Conservation (phyloP, 2,888 invertebrate species). For the Thera britannica region DNA sequence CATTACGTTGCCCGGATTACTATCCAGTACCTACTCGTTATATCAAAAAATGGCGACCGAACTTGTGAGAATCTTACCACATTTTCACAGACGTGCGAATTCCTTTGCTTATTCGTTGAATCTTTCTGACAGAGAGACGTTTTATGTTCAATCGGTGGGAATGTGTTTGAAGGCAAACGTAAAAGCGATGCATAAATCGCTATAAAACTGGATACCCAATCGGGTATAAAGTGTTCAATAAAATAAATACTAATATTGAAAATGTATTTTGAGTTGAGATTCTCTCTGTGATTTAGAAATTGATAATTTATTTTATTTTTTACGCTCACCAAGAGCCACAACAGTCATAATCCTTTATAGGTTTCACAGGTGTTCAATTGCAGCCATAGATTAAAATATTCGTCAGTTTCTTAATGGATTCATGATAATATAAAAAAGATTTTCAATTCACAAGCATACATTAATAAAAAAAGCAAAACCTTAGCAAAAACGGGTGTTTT, state of each 20-base stretch:
- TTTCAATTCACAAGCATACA: neutral
- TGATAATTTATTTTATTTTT: conserved; percentile 11
- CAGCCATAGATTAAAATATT: too few relatives aligned
- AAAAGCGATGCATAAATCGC: conserved; percentile 53
- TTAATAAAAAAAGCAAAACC: neutral
- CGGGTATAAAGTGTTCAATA: conserved; percentile 35
- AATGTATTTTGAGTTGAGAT: conserved; percentile 15
- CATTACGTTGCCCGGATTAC: conserved; percentile 53
- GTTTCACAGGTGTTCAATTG: too few relatives aligned
- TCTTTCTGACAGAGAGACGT: conserved; percentile 60
- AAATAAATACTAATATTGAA: conserved; percentile 38
- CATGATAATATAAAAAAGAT: too few relatives aligned
- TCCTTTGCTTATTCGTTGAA: conserved; percentile 57
- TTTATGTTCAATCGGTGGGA: conserved; percentile 64
- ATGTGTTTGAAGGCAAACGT: conserved; percentile 56
- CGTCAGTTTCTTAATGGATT: too few relatives aligned
- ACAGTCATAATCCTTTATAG: too few relatives aligned
- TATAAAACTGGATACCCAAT: conserved; percentile 40
- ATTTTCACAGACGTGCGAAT: conserved; percentile 58
- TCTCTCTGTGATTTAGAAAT: conserved; percentile 23
- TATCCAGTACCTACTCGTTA: conserved; percentile 49
- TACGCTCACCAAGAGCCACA: too few relatives aligned
- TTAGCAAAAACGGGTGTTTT: neutral
- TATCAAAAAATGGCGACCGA: conserved; percentile 52
- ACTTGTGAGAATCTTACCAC: conserved; percentile 64